Base-by-base conservation (phyloP, 37 sponge, comb jelly and placozoan species). In the Oscarella lobularis region DNA sequence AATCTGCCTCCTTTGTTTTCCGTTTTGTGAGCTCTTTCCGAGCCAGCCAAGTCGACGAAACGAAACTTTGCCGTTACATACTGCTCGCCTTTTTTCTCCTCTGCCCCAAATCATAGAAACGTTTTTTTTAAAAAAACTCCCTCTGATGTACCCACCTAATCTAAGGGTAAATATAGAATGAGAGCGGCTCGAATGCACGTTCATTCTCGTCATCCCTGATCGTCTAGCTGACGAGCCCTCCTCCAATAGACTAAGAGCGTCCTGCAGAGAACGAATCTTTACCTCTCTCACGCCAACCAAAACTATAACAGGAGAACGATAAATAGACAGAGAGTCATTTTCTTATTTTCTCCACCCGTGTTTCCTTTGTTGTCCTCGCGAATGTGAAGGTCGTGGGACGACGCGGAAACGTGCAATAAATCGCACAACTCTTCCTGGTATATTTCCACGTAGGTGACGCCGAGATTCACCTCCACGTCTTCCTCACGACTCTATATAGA, bases 21-120 rank as follows among this genome's bases (percentile, higher is more conserved):
- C 0, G 99, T 98, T 66, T 92, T 79, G 74, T 91, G 88, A 48
- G 92, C 69, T 48, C 99, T 86, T 73, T 98, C 99, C 34, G 89
- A 88, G 0, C 99, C 99, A 36, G 99, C 99, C 40, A 98, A 85
- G 73, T 98, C 99, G 31, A 98, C 99, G 83, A 98, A 94, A 40
- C 86, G 89, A 35, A 98, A 83, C 79, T 98, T 98, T 37, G 99
- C 92, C n/a, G 82, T 80, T 55, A 98, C 60, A 48, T 48, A 48
- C 60, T 48, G 60, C 60, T 27, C 20, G 20, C 20, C 60, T 27
- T 48, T 20, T 27, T 9, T 48, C 9, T 20, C 60, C 20, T 48
- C 60, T 48, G 60, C 60, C 9, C 60, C 60, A 48, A 20, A 48
- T 48, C 60, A 48, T 48, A 48, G 60, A 48, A 48, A 48, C 60